Conservation (phyloP, 1,140 invertebrate species). For the Choristoneura fumiferana region DNA sequence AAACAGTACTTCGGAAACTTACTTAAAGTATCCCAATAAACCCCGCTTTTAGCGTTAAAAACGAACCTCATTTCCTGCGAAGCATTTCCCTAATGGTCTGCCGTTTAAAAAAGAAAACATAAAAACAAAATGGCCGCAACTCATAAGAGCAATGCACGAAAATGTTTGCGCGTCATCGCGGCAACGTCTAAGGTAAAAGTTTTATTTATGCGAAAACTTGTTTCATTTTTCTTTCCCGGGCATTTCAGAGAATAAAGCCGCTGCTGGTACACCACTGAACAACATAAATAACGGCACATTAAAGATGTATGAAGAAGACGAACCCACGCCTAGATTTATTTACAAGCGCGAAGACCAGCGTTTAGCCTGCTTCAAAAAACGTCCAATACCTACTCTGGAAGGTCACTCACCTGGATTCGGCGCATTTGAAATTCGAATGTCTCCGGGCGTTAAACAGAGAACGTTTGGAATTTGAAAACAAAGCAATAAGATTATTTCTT, state of each 20-base stretch:
- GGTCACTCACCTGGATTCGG: neutral
- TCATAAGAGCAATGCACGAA: slow-evolving; percentile 32
- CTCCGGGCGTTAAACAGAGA: neutral
- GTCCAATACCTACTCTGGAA: neutral
- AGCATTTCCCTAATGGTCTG: slow-evolving; percentile 15
- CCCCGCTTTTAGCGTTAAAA: slow-evolving; percentile 17
- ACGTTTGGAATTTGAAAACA: neutral
- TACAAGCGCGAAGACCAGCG: slow-evolving; percentile 21
- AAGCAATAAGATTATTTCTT: too few species aligned
- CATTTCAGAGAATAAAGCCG: slow-evolving; percentile 48
- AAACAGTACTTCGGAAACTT: slow-evolving; percentile 16
- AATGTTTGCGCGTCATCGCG: slow-evolving; percentile 48
- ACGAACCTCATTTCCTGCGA: slow-evolving; percentile 14
- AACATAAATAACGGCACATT: slow-evolving; percentile 52
- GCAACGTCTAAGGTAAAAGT: slow-evolving; percentile 42
- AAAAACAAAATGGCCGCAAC: slow-evolving; percentile 18
- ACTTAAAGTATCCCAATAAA: slow-evolving; percentile 15
- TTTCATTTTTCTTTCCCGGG: slow-evolving; percentile 60
- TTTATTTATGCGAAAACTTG: slow-evolving; percentile 67
- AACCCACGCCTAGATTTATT: slow-evolving; percentile 43
- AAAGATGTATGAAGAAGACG: slow-evolving; percentile 53
- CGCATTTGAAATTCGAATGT: slow-evolving; percentile 1
- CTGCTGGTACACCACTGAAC: slow-evolving; percentile 30
- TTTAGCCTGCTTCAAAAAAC: slow-evolving; percentile 20
- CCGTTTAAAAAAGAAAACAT: slow-evolving; percentile 19